These are phyloP conservation scores for Microplitis mediator DNA, from an alignment of 1,140 invertebrate species.

Conservation along the genomic window DNA sequence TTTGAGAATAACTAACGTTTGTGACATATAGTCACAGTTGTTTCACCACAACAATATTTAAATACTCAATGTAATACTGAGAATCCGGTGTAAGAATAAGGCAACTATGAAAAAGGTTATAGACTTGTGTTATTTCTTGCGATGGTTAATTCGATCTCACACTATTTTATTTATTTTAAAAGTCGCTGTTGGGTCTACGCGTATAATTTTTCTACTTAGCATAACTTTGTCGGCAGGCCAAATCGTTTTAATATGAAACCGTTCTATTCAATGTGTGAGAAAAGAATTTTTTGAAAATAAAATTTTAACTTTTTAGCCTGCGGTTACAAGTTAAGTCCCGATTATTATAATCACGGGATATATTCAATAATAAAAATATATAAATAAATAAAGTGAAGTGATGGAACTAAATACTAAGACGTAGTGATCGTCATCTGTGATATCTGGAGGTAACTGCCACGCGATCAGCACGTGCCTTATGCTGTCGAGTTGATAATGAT, in stretches of 20 bases:
- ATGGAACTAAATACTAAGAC: background rate
- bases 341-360: too few species aligned
- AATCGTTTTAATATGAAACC: background rate
- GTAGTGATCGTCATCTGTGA: constrained; percentile 33
- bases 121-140: background rate
- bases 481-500: constrained; percentile 25
- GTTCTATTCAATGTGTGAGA: background rate
- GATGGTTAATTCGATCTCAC: background rate
- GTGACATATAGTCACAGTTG: background rate
- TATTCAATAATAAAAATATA: too few species aligned
- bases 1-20: background rate
- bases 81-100: constrained; percentile 6
- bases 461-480: constrained; percentile 45
- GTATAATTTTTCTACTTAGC: background rate
- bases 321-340: background rate
- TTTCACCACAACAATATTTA: background rate
- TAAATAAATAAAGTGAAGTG: background rate
- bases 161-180: background rate
- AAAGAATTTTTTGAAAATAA: background rate
- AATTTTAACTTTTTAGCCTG: too few species aligned
- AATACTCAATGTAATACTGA: constrained; percentile 3
- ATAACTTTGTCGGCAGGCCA: background rate
- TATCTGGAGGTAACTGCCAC: constrained; percentile 28
- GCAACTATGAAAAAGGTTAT: background rate
- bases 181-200: background rate